These are phyloP conservation scores for Neodiprion virginianus DNA, from an alignment of 1,140 invertebrate species.

Conservation along the genomic window DNA sequence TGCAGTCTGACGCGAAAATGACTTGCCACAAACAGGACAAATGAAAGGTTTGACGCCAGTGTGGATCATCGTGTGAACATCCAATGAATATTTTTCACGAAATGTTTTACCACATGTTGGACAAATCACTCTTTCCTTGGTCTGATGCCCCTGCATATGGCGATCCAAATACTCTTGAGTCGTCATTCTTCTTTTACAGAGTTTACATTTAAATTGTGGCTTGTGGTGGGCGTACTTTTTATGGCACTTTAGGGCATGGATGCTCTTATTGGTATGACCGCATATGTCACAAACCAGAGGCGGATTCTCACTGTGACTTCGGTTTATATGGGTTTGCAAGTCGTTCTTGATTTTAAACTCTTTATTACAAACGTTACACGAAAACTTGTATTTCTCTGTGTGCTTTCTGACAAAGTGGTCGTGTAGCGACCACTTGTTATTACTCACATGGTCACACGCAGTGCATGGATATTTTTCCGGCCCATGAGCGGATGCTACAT, in stretches of 20 bases:
- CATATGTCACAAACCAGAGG: constrained; percentile 75
- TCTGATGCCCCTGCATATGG: constrained; percentile 34
- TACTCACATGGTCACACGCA: constrained; percentile 25
- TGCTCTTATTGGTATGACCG: constrained; percentile 61
- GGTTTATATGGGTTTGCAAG: constrained; percentile 42
- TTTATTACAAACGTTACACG: constrained; percentile 35
- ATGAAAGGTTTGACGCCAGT: constrained; percentile 62
- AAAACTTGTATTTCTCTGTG: neutral
- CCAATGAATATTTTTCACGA: constrained; percentile 64
- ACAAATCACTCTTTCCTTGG: constrained; percentile 37
- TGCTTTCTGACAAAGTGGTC: constrained; percentile 10
- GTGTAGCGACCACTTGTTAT: constrained; percentile 6
- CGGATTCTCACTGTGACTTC: constrained; percentile 63
- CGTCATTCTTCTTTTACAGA: constrained; percentile 13
- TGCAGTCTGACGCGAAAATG: constrained; percentile 68
- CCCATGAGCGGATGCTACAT: constrained; percentile 2
- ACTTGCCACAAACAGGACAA: constrained; percentile 59
- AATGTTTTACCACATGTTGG: constrained; percentile 70
- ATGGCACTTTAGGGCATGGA: constrained; percentile 11
- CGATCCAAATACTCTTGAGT: constrained; percentile 16
- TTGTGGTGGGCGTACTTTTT: constrained; percentile 12
- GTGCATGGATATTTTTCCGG: constrained; percentile 24
- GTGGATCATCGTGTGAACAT: constrained; percentile 68
- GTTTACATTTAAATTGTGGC: constrained; percentile 8
- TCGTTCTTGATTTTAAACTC: constrained; percentile 28